These are phyloP conservation scores for Pseudoatta argentina DNA, from an alignment of 1,140 invertebrate species.

Conservation along the genomic window DNA sequence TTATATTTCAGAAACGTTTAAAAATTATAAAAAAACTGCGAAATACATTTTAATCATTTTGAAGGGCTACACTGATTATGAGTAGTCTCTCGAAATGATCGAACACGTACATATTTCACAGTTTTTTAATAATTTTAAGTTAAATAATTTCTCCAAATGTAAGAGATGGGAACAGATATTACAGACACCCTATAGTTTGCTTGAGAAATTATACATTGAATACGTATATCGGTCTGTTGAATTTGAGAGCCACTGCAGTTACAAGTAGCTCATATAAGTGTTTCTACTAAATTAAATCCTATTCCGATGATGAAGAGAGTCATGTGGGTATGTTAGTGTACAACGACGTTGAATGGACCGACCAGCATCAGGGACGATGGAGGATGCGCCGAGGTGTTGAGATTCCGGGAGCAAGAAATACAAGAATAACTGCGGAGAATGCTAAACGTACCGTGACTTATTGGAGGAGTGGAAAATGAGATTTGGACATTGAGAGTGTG, in stretches of 20 bases:
- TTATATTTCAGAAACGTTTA: too few species aligned
- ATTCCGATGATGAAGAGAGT: constrained; percentile 67
- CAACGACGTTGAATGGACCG: constrained; percentile 62
- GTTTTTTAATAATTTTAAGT: too few species aligned
- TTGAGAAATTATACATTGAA: not conserved
- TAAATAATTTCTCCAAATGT: too few species aligned
- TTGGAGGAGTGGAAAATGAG: constrained; percentile 74
- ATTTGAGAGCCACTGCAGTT: constrained; percentile 66
- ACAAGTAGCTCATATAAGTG: constrained; percentile 54
- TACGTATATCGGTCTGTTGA: not conserved
- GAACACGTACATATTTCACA: too few species aligned
- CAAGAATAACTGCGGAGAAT: constrained; percentile 75
- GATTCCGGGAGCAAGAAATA: constrained; percentile 71
- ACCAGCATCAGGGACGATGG: constrained; percentile 36
- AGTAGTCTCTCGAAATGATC: too few species aligned
- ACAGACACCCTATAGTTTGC: not conserved
- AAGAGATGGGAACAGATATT: too few species aligned
- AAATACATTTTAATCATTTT: too few species aligned
- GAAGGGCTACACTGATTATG: too few species aligned
- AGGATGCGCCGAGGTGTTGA: constrained; percentile 68
- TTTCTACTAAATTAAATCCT: constrained; percentile 76
- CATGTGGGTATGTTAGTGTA: constrained; percentile 53
- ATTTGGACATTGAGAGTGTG: constrained; percentile 68
- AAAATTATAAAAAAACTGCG: too few species aligned
- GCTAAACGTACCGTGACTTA: constrained; percentile 79